phyloP scores from a whole-genome alignment of 2,888 invertebrate genomes.

The Coecobrya sp. region DNA sequence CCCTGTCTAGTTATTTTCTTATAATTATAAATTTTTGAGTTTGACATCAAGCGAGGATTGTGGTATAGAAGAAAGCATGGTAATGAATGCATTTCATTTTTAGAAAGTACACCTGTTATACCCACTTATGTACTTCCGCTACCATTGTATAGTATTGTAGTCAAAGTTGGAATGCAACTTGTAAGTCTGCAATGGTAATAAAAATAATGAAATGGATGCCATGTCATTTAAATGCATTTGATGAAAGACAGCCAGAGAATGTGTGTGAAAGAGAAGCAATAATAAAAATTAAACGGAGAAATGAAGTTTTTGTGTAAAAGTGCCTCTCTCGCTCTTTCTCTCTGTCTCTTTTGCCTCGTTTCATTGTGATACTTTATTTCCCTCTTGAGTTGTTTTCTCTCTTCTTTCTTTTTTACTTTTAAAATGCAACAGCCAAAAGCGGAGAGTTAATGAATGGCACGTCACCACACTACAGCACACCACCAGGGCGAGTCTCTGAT shows the following conservation, averaged over 20 bases:
- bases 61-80: not conserved
- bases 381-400: not conserved
- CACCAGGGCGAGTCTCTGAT: not conserved
- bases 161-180: not conserved
- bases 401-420: constrained; percentile 12
- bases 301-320: constrained; percentile 65
- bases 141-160: not conserved
- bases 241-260: not conserved
- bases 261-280: constrained; percentile 27
- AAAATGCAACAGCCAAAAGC: constrained; percentile 55
- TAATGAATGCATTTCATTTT: too few species aligned
- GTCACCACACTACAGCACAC: constrained; percentile 15
- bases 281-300: constrained; percentile 70
- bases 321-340: not conserved
- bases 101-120: not conserved
- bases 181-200: not conserved
- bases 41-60: not conserved
- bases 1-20: not conserved
- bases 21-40: not conserved
- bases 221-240: constrained; percentile 16
- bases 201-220: not conserved
- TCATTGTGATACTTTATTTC: constrained; percentile 8
- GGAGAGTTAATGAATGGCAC: constrained; percentile 65
- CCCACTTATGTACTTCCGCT: not conserved
- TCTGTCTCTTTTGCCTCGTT: not conserved